A percentile compares a stretch with the other conserved stretches of the same genome.
These are phyloP conservation scores for Mormyrops attenuatus DNA, from an alignment of 2,797 vertebrate genomes.

Conservation along the genomic window DNA sequence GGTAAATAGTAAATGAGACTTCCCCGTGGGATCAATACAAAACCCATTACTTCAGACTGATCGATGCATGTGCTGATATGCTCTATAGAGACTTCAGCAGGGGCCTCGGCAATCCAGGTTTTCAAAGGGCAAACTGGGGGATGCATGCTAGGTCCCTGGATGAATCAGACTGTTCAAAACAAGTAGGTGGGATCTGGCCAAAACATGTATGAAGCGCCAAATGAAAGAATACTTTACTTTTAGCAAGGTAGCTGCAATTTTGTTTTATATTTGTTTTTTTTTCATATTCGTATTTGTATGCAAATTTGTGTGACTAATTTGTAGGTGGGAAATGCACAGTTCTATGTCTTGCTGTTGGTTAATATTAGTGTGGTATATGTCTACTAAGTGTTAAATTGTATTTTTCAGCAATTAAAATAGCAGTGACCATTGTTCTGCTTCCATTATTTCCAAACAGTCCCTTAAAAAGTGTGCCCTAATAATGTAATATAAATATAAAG, in stretches of 20 bases:
- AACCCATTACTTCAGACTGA: constrained; percentile 15
- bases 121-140: background rate
- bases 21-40: constrained; percentile 16
- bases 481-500: too few species aligned
- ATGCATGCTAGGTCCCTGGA: background rate
- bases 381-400: too few species aligned
- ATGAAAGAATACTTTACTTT: background rate
- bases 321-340: background rate
- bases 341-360: background rate
- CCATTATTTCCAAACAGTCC: too few species aligned
- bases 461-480: too few species aligned
- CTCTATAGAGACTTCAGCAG: constrained; percentile 10
- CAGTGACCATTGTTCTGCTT: background rate
- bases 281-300: background rate
- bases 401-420: background rate
- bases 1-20: constrained; percentile 10
- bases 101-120: background rate
- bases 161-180: background rate
- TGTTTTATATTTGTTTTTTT: background rate
- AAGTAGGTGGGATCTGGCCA: background rate
- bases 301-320: background rate
- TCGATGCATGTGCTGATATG: background rate
- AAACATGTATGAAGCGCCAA: background rate
- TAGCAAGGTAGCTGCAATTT: background rate
- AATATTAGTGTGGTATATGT: too few species aligned